phyloP scores from a whole-genome alignment of 2,888 invertebrate genomes.

The Erynnis tages region DNA sequence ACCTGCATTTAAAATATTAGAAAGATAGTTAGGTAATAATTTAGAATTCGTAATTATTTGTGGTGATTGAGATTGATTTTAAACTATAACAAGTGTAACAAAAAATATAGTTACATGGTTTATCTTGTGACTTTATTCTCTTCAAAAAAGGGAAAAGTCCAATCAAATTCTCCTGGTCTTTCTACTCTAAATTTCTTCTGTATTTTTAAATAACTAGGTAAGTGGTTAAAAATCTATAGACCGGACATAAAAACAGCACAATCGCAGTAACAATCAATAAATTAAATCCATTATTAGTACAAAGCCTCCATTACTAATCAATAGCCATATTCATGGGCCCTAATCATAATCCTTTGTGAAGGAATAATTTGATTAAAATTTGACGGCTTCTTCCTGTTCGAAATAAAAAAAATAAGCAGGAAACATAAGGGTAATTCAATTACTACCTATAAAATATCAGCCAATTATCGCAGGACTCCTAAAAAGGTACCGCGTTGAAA shows the following conservation, averaged over 20 bases:
- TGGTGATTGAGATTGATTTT: too few species aligned
- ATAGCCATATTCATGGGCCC: conserved; percentile 39
- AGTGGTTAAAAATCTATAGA: too few species aligned
- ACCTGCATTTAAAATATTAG: too few species aligned
- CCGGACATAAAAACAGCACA: background rate
- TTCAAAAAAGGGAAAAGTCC: too few species aligned
- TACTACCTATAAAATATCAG: conserved; percentile 44
- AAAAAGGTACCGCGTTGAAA: conserved; percentile 26
- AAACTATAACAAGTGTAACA: too few species aligned
- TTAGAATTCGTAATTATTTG: too few species aligned
- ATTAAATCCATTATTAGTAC: conserved; percentile 27
- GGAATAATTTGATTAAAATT: conserved; percentile 74
- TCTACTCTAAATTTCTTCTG: too few species aligned
- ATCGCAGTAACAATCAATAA: conserved; percentile 16
- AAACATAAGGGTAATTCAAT: conserved; percentile 66
- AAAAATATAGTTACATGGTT: too few species aligned
- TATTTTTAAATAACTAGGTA: too few species aligned
- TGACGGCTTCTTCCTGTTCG: conserved; percentile 68
- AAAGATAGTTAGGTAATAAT: too few species aligned
- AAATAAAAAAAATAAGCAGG: conserved; percentile 53
- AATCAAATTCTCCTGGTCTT: too few species aligned
- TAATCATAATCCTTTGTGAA: conserved; percentile 63
- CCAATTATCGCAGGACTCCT: conserved; percentile 41
- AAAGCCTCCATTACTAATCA: conserved; percentile 30
- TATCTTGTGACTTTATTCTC: too few species aligned